Evolutionary conservation across 2,797 vertebrate genomes (phyloP).

Genomic region (Avahi laniger): DNA sequence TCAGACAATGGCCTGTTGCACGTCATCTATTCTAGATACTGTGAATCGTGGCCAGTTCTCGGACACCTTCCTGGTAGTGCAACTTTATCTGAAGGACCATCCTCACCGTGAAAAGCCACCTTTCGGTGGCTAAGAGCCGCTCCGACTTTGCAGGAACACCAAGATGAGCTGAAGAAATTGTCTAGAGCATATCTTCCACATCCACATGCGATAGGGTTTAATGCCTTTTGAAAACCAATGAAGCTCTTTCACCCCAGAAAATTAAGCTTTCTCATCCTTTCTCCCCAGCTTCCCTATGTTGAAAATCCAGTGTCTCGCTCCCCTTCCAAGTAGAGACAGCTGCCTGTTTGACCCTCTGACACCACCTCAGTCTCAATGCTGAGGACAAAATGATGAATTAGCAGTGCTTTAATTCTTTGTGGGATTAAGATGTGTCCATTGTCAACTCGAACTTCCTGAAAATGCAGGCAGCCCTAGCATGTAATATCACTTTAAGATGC

Average conservation of each 20-base stretch:
- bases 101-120: not conserved
- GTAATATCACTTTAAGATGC: conserved; percentile 55
- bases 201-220: not conserved
- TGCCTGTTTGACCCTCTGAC: not conserved
- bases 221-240: conserved; percentile 19
- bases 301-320: not conserved
- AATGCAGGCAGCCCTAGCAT: conserved; percentile 57
- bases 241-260: not conserved
- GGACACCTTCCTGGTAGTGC: not conserved
- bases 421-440: conserved; percentile 61
- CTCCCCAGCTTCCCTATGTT: not conserved
- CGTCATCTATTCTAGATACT: not conserved
- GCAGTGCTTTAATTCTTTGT: conserved; percentile 55
- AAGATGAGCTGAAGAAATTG: not conserved
- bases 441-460: conserved; percentile 73
- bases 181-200: rapidly evolving
- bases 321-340: not conserved
- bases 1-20: not conserved
- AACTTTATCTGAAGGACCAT: not conserved
- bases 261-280: not conserved
- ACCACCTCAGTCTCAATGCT: not conserved
- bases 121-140: not conserved
- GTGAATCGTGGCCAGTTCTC: not conserved
- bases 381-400: conserved; percentile 68
- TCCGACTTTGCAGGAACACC: not conserved